Conservation (phyloP, 2,888 invertebrate species). For the Trachelus tabidus region DNA sequence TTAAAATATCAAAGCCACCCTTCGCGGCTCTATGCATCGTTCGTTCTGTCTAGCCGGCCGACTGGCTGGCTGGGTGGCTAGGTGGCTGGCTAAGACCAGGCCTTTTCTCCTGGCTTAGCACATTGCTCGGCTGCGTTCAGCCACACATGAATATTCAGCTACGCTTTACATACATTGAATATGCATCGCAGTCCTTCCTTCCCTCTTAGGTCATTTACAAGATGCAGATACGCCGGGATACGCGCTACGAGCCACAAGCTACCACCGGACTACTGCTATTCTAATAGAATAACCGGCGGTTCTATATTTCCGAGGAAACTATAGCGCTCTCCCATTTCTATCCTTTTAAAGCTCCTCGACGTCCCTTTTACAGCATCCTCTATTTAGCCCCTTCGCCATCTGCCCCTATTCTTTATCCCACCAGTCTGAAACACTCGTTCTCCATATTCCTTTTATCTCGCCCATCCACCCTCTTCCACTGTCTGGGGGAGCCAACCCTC, state of each 20-base stretch:
- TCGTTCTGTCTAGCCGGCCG: no score
- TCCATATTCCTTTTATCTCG: no score
- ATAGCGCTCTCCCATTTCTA: constrained; percentile 25
- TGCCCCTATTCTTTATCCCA: not conserved
- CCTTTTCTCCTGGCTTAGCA: constrained; percentile 46
- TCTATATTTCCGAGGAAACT: constrained; percentile 45
- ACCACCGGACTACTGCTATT: constrained; percentile 40
- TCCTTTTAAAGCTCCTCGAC: constrained; percentile 1
- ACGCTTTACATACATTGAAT: constrained; percentile 64
- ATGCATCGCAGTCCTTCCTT: constrained; percentile 62
- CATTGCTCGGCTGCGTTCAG: constrained; percentile 58
- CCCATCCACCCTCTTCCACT: no score
- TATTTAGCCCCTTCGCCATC: constrained; percentile 2
- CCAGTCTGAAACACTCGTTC: no score
- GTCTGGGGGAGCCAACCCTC: no score
- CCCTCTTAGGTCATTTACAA: constrained; percentile 65
- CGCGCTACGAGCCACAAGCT: constrained; percentile 22
- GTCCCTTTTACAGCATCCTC: constrained; percentile 7
- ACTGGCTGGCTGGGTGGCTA: no score
- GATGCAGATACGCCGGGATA: constrained; percentile 59
- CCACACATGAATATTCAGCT: constrained; percentile 63
- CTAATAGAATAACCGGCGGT: constrained; percentile 54
- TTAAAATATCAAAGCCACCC: constrained; percentile 32
- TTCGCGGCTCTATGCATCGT: no score
- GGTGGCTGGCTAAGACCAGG: not conserved